Conservation (phyloP, 2,113 vertebrate genomes). For the Tylochromis polylepis region DNA sequence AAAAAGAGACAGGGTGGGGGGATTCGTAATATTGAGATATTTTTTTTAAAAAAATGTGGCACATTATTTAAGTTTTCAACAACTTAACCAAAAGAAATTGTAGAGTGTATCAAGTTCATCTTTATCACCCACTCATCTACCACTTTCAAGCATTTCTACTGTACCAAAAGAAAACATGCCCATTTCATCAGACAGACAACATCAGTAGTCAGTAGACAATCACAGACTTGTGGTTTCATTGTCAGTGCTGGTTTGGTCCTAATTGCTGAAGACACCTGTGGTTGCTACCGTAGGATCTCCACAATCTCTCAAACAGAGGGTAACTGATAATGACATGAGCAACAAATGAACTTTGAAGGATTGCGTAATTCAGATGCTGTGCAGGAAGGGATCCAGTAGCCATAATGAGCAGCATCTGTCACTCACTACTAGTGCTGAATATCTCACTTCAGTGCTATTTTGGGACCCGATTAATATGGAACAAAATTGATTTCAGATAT, state of each 20-base stretch:
- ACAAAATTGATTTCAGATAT: background rate
- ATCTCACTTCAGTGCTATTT: background rate
- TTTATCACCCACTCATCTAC: background rate
- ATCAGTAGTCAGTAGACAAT: background rate
- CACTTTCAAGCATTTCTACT: background rate
- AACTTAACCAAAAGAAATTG: background rate
- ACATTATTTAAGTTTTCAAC: background rate
- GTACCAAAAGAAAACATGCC: background rate
- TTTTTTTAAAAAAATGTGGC: background rate
- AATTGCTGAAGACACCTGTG: conserved; percentile 17
- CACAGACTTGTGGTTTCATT: conserved; percentile 2
- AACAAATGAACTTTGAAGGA: background rate
- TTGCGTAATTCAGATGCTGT: background rate
- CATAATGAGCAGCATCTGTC: background rate
- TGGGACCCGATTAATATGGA: background rate
- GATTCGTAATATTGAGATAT: background rate
- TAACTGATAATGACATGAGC: background rate
- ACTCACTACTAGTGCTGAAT: background rate
- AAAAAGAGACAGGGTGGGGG: background rate
- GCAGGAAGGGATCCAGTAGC: background rate
- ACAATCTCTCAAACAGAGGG: background rate
- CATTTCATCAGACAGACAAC: background rate
- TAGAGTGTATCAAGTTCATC: background rate
- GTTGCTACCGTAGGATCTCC: conserved; percentile 21
- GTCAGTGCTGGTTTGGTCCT: conserved; percentile 6